These are phyloP conservation scores for Thamnaconus septentrionalis DNA, from an alignment of 2,113 vertebrate genomes.

Conservation along the genomic window DNA sequence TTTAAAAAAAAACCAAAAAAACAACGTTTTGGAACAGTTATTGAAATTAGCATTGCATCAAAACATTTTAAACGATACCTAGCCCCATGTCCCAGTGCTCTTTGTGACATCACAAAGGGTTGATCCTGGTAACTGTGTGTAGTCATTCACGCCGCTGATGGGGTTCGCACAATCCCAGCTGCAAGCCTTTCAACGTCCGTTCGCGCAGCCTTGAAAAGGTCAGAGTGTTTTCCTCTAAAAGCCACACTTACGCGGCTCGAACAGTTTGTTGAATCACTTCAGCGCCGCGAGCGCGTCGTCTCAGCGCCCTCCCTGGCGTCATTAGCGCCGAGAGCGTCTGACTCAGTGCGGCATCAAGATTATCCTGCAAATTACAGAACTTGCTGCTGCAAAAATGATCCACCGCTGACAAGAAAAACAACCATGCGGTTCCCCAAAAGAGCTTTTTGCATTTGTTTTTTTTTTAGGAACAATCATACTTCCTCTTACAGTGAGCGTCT, in stretches of 20 bases:
- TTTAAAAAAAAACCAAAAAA: too few species aligned
- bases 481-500: too few species aligned
- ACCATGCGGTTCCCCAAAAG: slow-evolving; percentile 3
- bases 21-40: too few species aligned
- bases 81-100: too few species aligned
- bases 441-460: not conserved
- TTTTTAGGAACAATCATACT: not conserved
- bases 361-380: not conserved
- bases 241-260: slow-evolving; percentile 20
- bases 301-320: slow-evolving; percentile 46
- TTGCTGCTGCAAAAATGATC: not conserved
- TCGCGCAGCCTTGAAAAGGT: not conserved
- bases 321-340: slow-evolving; percentile 34
- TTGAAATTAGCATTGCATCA: too few species aligned
- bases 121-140: too few species aligned
- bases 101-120: too few species aligned
- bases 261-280: slow-evolving; percentile 11
- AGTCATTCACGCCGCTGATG: too few species aligned
- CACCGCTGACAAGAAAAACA: slow-evolving; percentile 1
- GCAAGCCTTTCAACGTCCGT: too few species aligned
- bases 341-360: slow-evolving; percentile 20
- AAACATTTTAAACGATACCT: too few species aligned
- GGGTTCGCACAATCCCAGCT: too few species aligned
- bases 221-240: slow-evolving; percentile 19
- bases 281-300: slow-evolving; percentile 24